A percentile compares a stretch with the other conserved stretches of the same genome.
These are phyloP conservation scores for Barbus barbus DNA, from an alignment of 2,113 vertebrate species.

Conservation along the genomic window DNA sequence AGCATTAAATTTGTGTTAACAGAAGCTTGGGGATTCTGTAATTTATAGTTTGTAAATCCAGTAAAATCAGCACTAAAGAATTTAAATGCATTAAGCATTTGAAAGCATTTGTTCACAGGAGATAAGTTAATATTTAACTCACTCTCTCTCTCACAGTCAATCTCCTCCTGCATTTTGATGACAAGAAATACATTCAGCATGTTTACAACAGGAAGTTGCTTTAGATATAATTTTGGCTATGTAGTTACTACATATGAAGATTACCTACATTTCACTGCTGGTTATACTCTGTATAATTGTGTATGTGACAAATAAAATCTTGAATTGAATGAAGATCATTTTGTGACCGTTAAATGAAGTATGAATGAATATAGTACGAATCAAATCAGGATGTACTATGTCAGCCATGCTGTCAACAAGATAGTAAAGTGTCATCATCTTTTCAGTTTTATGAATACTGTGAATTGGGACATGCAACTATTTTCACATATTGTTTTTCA, in stretches of 20 bases:
- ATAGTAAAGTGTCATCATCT: not conserved
- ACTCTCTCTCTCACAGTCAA: not conserved
- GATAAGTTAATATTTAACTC: not conserved
- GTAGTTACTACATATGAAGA: not conserved
- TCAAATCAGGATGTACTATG: too few relatives aligned
- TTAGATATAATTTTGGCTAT: too few relatives aligned
- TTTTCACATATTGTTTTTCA: not conserved
- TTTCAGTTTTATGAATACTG: not conserved
- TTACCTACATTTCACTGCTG: too few relatives aligned
- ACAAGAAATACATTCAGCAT: constrained; percentile 14
- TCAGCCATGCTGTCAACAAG: too few relatives aligned
- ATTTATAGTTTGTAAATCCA: not conserved
- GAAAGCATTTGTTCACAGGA: not conserved
- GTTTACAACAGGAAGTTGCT: constrained; percentile 17
- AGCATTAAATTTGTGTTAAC: not conserved
- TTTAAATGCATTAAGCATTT: not conserved
- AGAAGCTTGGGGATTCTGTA: not conserved
- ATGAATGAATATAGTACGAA: too few relatives aligned
- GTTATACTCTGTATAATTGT: too few relatives aligned
- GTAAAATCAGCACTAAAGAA: not conserved
- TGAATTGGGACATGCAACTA: too few relatives aligned
- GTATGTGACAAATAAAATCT: too few relatives aligned
- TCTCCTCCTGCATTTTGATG: not conserved
- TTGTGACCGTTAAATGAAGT: too few relatives aligned
- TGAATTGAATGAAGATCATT: too few relatives aligned